Percentiles rank a stretch among this genome's conserved stretches.
Evolutionary conservation across 2,888 invertebrate species (phyloP).

Genomic region (Caenorhabditis sp.): DNA sequence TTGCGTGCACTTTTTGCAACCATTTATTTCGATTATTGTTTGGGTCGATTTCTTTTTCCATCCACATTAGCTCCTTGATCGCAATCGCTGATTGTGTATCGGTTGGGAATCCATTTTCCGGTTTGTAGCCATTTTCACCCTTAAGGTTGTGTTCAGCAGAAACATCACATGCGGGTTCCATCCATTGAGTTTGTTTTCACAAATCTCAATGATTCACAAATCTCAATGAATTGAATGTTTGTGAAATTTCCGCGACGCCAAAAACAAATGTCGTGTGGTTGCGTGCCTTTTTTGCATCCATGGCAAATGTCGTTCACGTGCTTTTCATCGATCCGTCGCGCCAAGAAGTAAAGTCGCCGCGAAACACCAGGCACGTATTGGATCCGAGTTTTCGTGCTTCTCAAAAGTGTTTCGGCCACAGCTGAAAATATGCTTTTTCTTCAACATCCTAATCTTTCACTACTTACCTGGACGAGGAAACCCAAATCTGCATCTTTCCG

Average conservation of each 20-base stretch:
- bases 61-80: neutral
- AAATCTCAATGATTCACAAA: too few relatives aligned
- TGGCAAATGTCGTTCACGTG: slow-evolving; percentile 16
- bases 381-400: too few relatives aligned
- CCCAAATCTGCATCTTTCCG: slow-evolving; percentile 4
- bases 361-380: neutral
- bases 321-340: too few relatives aligned
- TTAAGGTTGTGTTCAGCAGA: neutral
- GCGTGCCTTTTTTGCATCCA: too few relatives aligned
- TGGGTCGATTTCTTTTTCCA: neutral
- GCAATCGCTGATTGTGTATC: neutral
- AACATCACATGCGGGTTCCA: neutral
- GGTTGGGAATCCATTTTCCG: slow-evolving; percentile 4
- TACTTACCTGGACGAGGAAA: neutral
- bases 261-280: too few relatives aligned
- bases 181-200: neutral
- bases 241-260: too few relatives aligned
- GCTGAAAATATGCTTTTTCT: too few relatives aligned
- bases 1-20: neutral
- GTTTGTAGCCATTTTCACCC: slow-evolving; percentile 6
- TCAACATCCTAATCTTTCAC: too few relatives aligned
- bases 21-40: neutral
- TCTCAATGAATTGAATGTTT: too few relatives aligned
- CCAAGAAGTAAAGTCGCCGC: neutral
- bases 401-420: too few relatives aligned